phyloP scores from a whole-genome alignment of 2,113 vertebrate genomes.

The Hemibagrus wyckioides region DNA sequence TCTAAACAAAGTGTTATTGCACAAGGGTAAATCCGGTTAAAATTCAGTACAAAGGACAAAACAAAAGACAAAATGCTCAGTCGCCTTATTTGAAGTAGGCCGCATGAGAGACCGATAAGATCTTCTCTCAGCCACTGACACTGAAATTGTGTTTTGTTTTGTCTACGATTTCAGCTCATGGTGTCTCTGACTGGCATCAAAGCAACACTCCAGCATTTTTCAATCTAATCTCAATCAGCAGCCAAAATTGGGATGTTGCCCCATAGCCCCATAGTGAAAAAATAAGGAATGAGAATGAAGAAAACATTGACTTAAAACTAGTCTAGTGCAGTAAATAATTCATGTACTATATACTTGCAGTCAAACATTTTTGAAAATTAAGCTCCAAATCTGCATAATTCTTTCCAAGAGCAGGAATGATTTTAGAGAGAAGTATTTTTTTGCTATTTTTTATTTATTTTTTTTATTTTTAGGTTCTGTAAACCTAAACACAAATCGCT shows the following conservation, averaged over 20 bases:
- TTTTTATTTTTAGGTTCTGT: no score
- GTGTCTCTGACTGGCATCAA: not conserved
- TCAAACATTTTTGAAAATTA: not conserved
- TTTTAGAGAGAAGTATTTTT: not conserved
- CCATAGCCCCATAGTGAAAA: not conserved
- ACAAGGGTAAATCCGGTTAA: slow-evolving; percentile 21
- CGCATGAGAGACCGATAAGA: slow-evolving; percentile 1
- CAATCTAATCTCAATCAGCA: not conserved
- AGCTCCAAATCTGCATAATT: not conserved
- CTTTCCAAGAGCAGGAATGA: not conserved
- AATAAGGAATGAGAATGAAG: not conserved
- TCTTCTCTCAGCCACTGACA: slow-evolving; percentile 15
- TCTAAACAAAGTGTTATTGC: slow-evolving; percentile 42
- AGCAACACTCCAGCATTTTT: not conserved
- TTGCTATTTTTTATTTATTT: no score
- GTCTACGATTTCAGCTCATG: not conserved
- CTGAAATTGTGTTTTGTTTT: slow-evolving; percentile 12
- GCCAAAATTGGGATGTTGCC: not conserved
- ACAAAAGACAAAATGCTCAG: slow-evolving; percentile 13
- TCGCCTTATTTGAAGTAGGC: slow-evolving; percentile 11
- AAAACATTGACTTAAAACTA: not conserved
- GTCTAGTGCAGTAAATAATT: not conserved
- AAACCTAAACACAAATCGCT: not conserved
- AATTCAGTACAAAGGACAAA: slow-evolving; percentile 1
- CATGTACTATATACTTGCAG: not conserved